Conservation (phyloP, 1,140 invertebrate genomes). For the Dolichoris vasculosae region DNA sequence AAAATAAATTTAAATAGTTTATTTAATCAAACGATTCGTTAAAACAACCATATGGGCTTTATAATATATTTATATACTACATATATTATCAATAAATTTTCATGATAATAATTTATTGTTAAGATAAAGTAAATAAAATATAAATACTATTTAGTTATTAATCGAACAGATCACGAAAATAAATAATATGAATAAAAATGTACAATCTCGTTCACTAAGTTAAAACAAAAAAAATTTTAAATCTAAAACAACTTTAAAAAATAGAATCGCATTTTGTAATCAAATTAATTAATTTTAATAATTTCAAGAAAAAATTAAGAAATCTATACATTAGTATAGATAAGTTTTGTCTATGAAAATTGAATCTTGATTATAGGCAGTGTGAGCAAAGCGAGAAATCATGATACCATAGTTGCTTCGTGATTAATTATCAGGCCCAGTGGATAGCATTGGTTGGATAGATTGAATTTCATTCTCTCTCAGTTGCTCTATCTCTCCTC, state of each 20-base stretch:
- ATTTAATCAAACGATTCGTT: no score
- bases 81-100: no score
- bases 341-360: background rate
- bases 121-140: no score
- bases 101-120: no score
- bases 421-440: slow-evolving; percentile 45
- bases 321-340: background rate
- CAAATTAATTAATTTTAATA: background rate
- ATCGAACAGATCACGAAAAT: no score
- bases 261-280: no score
- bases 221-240: background rate
- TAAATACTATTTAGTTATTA: no score
- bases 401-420: background rate
- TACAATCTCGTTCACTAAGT: background rate
- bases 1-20: no score
- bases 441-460: slow-evolving; percentile 37
- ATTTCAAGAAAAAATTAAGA: background rate
- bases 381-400: slow-evolving; percentile 10
- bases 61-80: no score
- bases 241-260: no score
- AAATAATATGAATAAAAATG: no score
- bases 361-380: background rate
- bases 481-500: background rate
- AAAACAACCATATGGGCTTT: no score
- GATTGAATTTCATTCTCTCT: slow-evolving; percentile 42